Conservation (phyloP, 2,113 vertebrate genomes). For the Centropus unirufus region DNA sequence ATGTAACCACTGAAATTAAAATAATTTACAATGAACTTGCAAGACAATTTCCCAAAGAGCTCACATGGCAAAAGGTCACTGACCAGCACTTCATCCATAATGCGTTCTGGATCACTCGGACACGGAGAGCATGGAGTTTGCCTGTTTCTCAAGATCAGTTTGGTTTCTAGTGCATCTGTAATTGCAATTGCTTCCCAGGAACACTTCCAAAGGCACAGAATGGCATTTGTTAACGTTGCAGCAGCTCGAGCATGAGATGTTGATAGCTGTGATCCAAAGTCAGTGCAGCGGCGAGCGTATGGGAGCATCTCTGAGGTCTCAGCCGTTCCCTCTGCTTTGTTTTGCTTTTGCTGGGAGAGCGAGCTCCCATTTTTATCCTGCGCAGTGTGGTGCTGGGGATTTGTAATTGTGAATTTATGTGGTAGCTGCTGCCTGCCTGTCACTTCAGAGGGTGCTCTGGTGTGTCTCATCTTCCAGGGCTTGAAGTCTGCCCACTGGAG, state of each 20-base stretch:
- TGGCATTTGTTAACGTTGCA: background rate
- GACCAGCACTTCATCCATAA: background rate
- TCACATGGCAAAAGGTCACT: background rate
- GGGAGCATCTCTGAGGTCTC: background rate
- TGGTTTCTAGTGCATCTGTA: background rate
- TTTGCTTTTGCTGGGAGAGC: background rate
- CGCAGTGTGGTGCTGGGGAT: background rate
- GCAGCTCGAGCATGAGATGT: background rate
- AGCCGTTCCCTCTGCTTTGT: background rate
- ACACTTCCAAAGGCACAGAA: background rate
- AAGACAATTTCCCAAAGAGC: background rate
- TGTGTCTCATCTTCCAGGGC: background rate
- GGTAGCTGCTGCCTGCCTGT: background rate
- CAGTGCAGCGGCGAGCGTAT: background rate
- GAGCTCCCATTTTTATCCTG: background rate
- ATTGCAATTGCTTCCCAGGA: background rate
- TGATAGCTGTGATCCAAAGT: background rate
- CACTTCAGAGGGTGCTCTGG: background rate
- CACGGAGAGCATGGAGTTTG: background rate
- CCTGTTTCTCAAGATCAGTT: background rate
- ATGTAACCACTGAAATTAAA: background rate
- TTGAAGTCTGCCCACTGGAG: background rate
- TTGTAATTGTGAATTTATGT: background rate
- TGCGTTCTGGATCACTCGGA: background rate
- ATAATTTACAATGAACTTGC: background rate